Percentiles rank a stretch among this genome's conserved stretches.
These are phyloP conservation scores for Acanthacorydalis orientalis DNA, from an alignment of 2,888 invertebrate species.

Conservation along the genomic window DNA sequence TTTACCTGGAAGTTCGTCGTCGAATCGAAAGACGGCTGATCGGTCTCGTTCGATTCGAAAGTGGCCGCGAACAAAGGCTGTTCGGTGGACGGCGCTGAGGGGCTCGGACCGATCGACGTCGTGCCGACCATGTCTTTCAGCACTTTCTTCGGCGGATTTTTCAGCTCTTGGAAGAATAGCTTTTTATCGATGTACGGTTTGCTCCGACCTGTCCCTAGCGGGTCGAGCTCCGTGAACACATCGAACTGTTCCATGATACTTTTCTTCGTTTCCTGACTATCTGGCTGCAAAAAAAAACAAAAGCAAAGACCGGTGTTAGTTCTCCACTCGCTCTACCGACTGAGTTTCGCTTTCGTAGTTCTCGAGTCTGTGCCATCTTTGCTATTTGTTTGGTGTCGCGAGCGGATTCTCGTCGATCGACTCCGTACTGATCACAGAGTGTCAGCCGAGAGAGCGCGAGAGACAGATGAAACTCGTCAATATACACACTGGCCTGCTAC, in stretches of 20 bases:
- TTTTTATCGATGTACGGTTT: slow-evolving; percentile 90
- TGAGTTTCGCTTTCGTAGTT: not conserved
- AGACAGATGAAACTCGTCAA: too few relatives aligned
- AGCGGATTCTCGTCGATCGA: not conserved
- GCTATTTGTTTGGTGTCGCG: not conserved
- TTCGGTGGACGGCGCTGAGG: slow-evolving; percentile 12
- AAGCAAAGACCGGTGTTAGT: too few relatives aligned
- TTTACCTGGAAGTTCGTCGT: too few relatives aligned
- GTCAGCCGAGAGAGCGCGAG: too few relatives aligned
- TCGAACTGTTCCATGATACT: slow-evolving; percentile 40
- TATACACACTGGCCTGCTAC: too few relatives aligned
- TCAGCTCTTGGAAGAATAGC: slow-evolving; percentile 89
- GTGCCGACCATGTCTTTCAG: slow-evolving; percentile 63
- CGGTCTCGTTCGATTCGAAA: slow-evolving; percentile 18
- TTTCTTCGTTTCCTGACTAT: slow-evolving; percentile 15
- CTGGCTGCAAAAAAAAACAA: not conserved
- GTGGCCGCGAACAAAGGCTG: slow-evolving; percentile 19
- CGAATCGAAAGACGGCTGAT: slow-evolving; percentile 1
- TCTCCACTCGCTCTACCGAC: too few relatives aligned
- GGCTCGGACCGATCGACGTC: slow-evolving; percentile 24
- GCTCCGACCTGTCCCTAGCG: slow-evolving; percentile 78
- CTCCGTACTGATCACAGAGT: too few relatives aligned
- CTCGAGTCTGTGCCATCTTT: not conserved
- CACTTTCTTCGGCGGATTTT: slow-evolving; percentile 86
- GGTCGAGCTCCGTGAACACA: slow-evolving; percentile 87